Base-by-base conservation (phyloP, 2,797 vertebrate genomes). In the Lagorchestes hirsutus region DNA sequence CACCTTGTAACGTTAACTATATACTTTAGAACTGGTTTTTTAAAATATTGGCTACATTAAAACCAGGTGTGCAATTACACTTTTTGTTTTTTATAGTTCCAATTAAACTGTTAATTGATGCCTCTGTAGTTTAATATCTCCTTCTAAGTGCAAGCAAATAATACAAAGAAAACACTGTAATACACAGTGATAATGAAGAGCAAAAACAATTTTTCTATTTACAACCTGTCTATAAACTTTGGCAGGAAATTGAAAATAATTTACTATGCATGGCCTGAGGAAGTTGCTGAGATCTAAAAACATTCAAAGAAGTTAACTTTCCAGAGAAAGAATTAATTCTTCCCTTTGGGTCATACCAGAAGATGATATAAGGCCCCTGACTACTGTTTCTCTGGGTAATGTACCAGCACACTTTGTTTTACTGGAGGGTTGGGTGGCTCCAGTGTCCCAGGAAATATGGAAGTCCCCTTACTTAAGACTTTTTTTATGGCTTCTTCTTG, bases 211-310 rank as follows among this genome's bases (percentile, higher is more conserved):
- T 97, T 98, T 98, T 97, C 97, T 96, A 97, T 98, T 98, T 98
- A 98, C 95, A 97, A 96, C 97, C 95, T 97, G 96, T 95, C 97
- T 97, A 98, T 98, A 98, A 98, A 98, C 96, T 97, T 97, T 96
- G 94, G 93, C 97, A 98, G 98, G 97, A 98, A 98, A 98, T 98
- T 98, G 97, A 98, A 98, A 96, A 97, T 97, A 97, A 98, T 97
- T 98, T 97, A 98, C 96, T 97, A 93, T 52, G 95, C 92, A 96
- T 94, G 92, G 95, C 95, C 95, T 97, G 91, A 97, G 95, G 94
- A 97, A 97, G 96, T 97, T 96, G 95, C 82, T 96, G 57, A 58
- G 93, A 96, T 97, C 95, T 97, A 92, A 97, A 96, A 97, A 95
- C 90, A 94, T 1, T 87, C 40, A 91, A 1, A 31, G 94, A 59